phyloP scores from a whole-genome alignment of 2,113 vertebrate genomes.

The Erpornis zantholeuca region DNA sequence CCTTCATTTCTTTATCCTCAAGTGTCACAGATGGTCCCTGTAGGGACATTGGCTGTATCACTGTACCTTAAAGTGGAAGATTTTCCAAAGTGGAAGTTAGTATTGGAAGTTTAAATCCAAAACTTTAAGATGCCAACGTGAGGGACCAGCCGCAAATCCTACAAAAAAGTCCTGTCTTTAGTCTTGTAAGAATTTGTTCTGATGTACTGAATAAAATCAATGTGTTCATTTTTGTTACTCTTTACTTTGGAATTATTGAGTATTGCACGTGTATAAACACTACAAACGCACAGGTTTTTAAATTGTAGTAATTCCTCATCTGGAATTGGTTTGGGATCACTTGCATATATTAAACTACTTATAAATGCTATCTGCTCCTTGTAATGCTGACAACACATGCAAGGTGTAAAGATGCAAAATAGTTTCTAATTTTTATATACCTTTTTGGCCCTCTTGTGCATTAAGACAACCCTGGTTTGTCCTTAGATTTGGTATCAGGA shows the following conservation, averaged over 20 bases:
- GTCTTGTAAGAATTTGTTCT: slow-evolving; percentile 50
- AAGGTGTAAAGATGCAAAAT: slow-evolving; percentile 29
- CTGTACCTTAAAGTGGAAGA: background rate
- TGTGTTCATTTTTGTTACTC: slow-evolving; percentile 54
- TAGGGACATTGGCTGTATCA: background rate
- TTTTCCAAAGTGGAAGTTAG: background rate
- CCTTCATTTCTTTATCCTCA: background rate
- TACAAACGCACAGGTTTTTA: slow-evolving; percentile 43
- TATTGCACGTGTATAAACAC: slow-evolving; percentile 67
- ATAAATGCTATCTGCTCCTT: background rate
- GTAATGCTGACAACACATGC: background rate
- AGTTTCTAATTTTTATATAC: slow-evolving; percentile 54
- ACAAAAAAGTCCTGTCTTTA: slow-evolving; percentile 1
- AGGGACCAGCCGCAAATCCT: slow-evolving; percentile 45
- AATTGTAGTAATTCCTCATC: slow-evolving; percentile 48
- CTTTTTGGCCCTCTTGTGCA: slow-evolving; percentile 50
- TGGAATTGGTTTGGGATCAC: slow-evolving; percentile 57
- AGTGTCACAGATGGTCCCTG: background rate
- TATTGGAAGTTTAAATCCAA: background rate
- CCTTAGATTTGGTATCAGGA: slow-evolving; percentile 58
- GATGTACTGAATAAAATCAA: slow-evolving; percentile 40
- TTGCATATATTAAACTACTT: slow-evolving; percentile 21
- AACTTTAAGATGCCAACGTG: background rate
- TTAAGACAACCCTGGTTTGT: slow-evolving; percentile 59
- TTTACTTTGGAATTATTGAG: slow-evolving; percentile 59